Conservation (phyloP, 2,113 vertebrate genomes). For the Heterocephalus glaber region DNA sequence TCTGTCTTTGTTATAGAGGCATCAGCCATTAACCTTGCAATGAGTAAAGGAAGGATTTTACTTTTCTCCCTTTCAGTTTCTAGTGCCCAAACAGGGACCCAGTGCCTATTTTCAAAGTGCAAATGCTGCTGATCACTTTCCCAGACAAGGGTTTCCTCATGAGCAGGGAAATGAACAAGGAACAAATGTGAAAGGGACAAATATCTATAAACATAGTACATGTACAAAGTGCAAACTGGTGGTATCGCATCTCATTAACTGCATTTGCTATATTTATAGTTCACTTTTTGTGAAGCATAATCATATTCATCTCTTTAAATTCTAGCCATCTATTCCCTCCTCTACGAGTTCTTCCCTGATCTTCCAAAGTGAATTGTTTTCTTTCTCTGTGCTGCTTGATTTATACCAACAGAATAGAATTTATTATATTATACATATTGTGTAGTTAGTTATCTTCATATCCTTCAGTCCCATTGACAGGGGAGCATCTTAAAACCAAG, state of each 20-base stretch:
- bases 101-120: not conserved
- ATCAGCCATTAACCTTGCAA: not conserved
- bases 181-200: not conserved
- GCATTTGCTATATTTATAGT: not conserved
- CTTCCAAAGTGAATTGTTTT: not conserved
- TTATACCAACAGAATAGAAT: constrained; percentile 24
- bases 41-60: not conserved
- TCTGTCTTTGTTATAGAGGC: not conserved
- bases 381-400: not conserved
- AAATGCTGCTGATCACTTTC: not conserved
- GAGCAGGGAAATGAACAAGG: constrained; percentile 23
- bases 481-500: constrained; percentile 31
- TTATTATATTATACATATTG: not conserved
- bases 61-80: not conserved
- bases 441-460: not conserved
- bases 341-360: constrained; percentile 15
- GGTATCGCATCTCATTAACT: not conserved
- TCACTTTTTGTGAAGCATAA: not conserved
- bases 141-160: constrained; percentile 8
- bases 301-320: constrained; percentile 5
- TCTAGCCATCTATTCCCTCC: not conserved
- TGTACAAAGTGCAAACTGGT: not conserved
- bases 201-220: not conserved
- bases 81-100: not conserved
- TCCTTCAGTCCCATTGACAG: not conserved